Evolutionary conservation across 2,888 invertebrate species (phyloP).

Genomic region (Biston betularia): DNA sequence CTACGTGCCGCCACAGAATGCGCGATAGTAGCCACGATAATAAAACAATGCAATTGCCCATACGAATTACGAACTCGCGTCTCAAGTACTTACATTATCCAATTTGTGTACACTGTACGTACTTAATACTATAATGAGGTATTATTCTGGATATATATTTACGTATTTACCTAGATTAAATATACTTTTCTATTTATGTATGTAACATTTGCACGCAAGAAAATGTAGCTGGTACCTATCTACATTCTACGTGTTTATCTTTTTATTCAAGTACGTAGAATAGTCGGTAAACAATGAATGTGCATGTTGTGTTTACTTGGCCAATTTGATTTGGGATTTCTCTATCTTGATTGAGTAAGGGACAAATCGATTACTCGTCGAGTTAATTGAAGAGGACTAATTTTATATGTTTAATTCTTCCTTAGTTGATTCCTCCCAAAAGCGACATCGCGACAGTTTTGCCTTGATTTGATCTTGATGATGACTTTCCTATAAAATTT

Average conservation of each 20-base stretch:
- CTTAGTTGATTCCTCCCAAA: too few species aligned
- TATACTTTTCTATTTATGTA: not conserved
- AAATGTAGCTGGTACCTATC: not conserved
- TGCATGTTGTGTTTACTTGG: constrained; percentile 9
- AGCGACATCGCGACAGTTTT: too few species aligned
- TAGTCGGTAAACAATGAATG: constrained; percentile 9
- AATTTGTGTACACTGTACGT: constrained; percentile 17
- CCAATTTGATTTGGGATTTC: constrained; percentile 9
- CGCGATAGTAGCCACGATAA: constrained; percentile 4
- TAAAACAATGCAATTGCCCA: constrained; percentile 30
- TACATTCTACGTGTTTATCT: not conserved
- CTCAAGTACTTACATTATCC: constrained; percentile 31
- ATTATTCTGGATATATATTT: constrained; percentile 14
- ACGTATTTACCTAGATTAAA: too few species aligned
- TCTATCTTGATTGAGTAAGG: constrained; percentile 1
- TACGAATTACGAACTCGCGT: constrained; percentile 18
- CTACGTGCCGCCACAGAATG: constrained; percentile 13
- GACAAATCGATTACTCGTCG: not conserved
- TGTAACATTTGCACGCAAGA: not conserved
- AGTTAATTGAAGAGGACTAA: too few species aligned
- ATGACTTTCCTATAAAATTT: too few species aligned
- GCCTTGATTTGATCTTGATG: too few species aligned
- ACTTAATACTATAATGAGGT: constrained; percentile 16
- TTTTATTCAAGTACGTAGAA: not conserved
- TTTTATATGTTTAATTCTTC: too few species aligned